These are phyloP conservation scores for Varecia variegata DNA, from an alignment of 2,797 vertebrate genomes.

Conservation along the genomic window DNA sequence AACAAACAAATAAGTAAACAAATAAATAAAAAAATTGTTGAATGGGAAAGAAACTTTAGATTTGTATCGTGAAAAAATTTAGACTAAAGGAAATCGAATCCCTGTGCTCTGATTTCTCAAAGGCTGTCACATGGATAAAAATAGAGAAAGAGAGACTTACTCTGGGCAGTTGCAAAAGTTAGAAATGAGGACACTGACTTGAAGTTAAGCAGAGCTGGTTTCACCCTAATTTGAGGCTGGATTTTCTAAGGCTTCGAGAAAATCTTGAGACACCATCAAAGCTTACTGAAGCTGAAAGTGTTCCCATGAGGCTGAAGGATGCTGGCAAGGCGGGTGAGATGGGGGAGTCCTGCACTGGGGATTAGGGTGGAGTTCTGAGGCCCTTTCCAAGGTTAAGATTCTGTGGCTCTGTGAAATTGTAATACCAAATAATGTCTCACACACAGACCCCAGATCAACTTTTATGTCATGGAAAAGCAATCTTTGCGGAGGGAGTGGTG, in stretches of 20 bases:
- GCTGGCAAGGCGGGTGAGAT: neutral
- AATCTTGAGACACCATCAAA: constrained; percentile 30
- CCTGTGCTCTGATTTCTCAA: neutral
- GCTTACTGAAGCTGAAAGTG: neutral
- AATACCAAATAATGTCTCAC: neutral
- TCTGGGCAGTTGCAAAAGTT: neutral
- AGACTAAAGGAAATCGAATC: neutral
- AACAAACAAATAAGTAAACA: constrained; percentile 26
- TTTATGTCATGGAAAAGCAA: neutral
- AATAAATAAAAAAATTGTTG: neutral
- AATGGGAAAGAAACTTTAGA: neutral
- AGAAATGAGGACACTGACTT: constrained; percentile 7
- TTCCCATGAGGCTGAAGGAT: neutral
- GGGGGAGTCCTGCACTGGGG: neutral
- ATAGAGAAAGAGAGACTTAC: neutral
- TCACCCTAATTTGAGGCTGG: neutral
- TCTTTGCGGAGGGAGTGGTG: neutral
- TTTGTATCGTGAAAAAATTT: neutral
- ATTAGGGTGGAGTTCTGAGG: neutral
- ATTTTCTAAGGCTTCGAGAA: constrained; percentile 22
- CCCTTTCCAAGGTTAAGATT: constrained; percentile 20
- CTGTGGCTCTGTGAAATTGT: neutral
- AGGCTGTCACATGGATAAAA: neutral
- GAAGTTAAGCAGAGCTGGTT: neutral
- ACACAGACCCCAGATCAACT: neutral